These are phyloP conservation scores for Drosophila arawakana DNA, from an alignment of 1,140 invertebrate species.

Conservation along the genomic window DNA sequence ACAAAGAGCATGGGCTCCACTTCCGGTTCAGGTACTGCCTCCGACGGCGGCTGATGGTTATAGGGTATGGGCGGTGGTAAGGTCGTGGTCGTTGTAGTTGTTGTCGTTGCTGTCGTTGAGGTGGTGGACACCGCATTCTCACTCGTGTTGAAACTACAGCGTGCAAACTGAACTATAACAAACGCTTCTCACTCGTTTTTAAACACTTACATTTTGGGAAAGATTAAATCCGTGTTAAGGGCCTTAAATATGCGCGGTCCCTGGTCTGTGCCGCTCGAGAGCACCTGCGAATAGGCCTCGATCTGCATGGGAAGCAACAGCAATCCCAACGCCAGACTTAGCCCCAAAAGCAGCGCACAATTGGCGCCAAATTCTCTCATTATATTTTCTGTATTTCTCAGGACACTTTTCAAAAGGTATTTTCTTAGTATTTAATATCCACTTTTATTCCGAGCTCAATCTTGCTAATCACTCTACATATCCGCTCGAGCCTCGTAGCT, in stretches of 20 bases:
- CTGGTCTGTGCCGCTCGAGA: conserved; percentile 45
- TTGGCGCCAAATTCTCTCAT: conserved; percentile 49
- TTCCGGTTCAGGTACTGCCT: not conserved
- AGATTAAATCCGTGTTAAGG: conserved; percentile 79
- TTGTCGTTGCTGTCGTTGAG: conserved; percentile 12
- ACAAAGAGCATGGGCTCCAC: conserved; percentile 52
- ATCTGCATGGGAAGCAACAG: conserved; percentile 20
- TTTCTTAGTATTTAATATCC: not conserved
- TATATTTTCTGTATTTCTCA: conserved; percentile 13
- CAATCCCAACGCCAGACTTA: conserved; percentile 31
- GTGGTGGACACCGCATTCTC: conserved; percentile 72
- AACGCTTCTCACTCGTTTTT: not conserved
- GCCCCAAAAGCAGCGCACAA: conserved; percentile 42
- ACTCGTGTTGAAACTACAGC: conserved; percentile 71
- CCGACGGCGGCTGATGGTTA: conserved; percentile 52
- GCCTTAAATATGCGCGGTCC: conserved; percentile 80
- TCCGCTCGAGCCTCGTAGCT: conserved; percentile 43
- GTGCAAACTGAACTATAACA: not conserved
- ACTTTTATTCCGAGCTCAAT: not conserved
- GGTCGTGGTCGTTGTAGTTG: conserved; percentile 25
- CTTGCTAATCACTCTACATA: conserved; percentile 50
- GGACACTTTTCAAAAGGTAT: conserved; percentile 30
- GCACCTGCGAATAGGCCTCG: conserved; percentile 68
- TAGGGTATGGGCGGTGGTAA: conserved; percentile 59
- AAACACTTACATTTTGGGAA: conserved; percentile 74